Evolutionary conservation across 2,888 invertebrate species (phyloP).

Genomic region (Capitulum mitella): DNA sequence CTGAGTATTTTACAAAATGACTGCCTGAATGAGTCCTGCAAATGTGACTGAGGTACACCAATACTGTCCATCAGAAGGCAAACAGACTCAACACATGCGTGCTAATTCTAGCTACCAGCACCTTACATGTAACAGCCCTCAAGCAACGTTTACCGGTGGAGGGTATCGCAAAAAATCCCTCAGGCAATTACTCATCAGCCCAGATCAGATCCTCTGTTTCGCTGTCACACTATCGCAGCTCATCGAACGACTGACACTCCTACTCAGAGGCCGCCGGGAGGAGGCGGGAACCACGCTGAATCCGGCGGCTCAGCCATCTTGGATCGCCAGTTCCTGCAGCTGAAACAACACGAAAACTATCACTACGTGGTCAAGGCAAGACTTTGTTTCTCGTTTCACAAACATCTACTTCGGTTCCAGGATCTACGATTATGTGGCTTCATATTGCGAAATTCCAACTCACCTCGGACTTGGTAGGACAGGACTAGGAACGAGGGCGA

Average conservation of each 20-base stretch:
- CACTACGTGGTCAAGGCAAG: too few species aligned
- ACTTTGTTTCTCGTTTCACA: too few species aligned
- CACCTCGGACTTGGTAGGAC: background rate
- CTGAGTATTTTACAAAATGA: constrained; percentile 7
- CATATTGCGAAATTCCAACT: too few species aligned
- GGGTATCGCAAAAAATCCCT: too few species aligned
- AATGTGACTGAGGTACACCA: background rate
- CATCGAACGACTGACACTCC: background rate
- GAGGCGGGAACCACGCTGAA: constrained; percentile 19
- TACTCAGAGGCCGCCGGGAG: background rate
- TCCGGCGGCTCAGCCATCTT: constrained; percentile 25
- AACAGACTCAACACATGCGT: background rate
- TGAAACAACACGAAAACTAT: too few species aligned
- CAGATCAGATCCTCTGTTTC: background rate
- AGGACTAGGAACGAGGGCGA: background rate
- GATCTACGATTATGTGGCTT: too few species aligned
- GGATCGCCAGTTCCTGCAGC: constrained; percentile 29
- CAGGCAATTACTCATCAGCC: constrained; percentile 30
- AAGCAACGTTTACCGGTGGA: background rate
- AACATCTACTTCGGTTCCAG: too few species aligned
- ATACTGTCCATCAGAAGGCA: background rate
- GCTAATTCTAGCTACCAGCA: background rate
- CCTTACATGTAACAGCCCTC: background rate
- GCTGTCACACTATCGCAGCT: too few species aligned
- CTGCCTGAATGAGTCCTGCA: background rate